These are phyloP conservation scores for Gryon sp. DNA, from an alignment of 1,140 invertebrate species.

Conservation along the genomic window DNA sequence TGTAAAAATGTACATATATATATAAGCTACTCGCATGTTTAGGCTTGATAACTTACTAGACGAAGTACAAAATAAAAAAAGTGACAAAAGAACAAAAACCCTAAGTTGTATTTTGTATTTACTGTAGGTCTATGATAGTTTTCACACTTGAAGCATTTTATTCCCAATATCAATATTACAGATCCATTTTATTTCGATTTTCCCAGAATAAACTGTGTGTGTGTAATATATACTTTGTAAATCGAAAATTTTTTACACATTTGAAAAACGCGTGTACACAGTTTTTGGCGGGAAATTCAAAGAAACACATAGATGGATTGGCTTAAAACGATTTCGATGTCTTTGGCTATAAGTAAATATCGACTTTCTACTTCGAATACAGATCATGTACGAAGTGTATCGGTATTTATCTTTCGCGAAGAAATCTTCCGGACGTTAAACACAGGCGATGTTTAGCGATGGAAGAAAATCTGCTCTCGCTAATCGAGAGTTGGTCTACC, in stretches of 20 bases:
- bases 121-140: constrained; percentile 19
- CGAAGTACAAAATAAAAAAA: constrained; percentile 31
- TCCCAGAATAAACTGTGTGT: no score
- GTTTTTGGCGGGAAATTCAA: no score
- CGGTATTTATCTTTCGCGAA: constrained; percentile 54
- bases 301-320: background rate
- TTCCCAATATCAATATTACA: no score
- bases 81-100: background rate
- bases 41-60: constrained; percentile 59
- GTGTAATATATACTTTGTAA: no score
- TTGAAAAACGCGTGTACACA: no score
- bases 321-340: constrained; percentile 50
- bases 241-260: no score
- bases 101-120: constrained; percentile 27
- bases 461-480: constrained; percentile 45
- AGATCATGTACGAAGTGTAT: constrained; percentile 55
- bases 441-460: constrained; percentile 52
- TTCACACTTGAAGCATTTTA: constrained; percentile 36
- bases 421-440: constrained; percentile 61
- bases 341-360: constrained; percentile 20
- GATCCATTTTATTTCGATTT: no score
- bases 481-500: constrained; percentile 51
- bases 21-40: constrained; percentile 56
- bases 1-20: constrained; percentile 55
- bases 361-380: constrained; percentile 49